Evolutionary conservation across 1,140 invertebrate genomes (phyloP).

Genomic region (Drosophila micromelanica): DNA sequence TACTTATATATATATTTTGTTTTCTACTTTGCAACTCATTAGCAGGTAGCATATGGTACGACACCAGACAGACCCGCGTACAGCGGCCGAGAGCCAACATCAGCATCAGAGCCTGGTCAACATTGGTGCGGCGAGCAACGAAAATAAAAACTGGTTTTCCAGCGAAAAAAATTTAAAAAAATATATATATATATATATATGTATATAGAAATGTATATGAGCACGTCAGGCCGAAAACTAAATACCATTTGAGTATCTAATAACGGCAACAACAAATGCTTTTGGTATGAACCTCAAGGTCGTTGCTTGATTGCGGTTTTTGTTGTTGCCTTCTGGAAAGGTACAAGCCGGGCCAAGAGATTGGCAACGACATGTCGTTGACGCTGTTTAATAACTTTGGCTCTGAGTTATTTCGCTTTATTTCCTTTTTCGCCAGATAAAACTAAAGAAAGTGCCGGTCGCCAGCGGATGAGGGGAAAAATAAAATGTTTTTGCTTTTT

Average conservation of each 20-base stretch:
- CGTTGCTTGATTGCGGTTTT: constrained; percentile 77
- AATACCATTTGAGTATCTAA: constrained; percentile 56
- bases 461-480: constrained; percentile 7
- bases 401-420: constrained; percentile 69
- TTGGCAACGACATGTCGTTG: constrained; percentile 44
- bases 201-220: constrained; percentile 25
- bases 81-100: constrained; percentile 58
- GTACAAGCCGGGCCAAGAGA: constrained; percentile 38
- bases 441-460: constrained; percentile 53
- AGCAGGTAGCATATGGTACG: constrained; percentile 81
- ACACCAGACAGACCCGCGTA: constrained; percentile 48
- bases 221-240: constrained; percentile 72
- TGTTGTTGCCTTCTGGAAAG: constrained; percentile 39
- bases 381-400: constrained; percentile 64
- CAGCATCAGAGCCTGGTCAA: constrained; percentile 46
- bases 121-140: constrained; percentile 6
- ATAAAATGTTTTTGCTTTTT: constrained; percentile 7
- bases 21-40: constrained; percentile 77
- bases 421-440: constrained; percentile 77
- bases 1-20: constrained; percentile 34
- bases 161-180: constrained; percentile 25
- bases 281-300: constrained; percentile 68
- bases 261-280: constrained; percentile 44
- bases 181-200: neutral
- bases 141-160: constrained; percentile 44